Conservation (phyloP, 2,797 vertebrate species). For the Spinibarbus caldwelli region DNA sequence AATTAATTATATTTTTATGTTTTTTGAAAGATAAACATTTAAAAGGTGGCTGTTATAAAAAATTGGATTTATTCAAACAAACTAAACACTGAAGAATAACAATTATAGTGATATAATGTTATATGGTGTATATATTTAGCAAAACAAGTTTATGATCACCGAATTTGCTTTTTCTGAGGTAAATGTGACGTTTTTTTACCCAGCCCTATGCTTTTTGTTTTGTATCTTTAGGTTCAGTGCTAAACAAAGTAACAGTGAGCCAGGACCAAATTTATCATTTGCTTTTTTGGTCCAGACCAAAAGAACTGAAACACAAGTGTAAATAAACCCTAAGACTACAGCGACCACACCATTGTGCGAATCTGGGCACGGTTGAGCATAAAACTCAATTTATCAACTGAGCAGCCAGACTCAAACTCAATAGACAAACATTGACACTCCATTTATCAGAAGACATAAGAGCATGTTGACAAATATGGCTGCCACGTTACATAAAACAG, state of each 20-base stretch:
- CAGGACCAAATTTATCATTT: neutral
- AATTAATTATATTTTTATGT: too few species aligned
- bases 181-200: too few species aligned
- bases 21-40: too few species aligned
- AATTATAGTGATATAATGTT: too few species aligned
- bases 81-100: too few species aligned
- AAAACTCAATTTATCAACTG: conserved; percentile 2
- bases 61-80: too few species aligned
- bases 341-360: neutral
- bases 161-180: too few species aligned
- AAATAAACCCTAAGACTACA: neutral
- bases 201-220: neutral
- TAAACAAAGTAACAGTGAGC: neutral
- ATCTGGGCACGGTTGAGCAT: neutral
- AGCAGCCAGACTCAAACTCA: neutral
- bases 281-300: neutral
- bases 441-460: conserved; percentile 3
- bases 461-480: neutral
- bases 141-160: too few species aligned
- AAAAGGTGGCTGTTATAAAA: too few species aligned
- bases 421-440: conserved; percentile 1
- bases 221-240: neutral
- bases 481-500: neutral
- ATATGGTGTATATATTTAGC: too few species aligned
- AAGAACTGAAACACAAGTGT: neutral